These are phyloP conservation scores for Petrocephalus schoutedeni DNA, from an alignment of 2,797 vertebrate species.

Conservation along the genomic window DNA sequence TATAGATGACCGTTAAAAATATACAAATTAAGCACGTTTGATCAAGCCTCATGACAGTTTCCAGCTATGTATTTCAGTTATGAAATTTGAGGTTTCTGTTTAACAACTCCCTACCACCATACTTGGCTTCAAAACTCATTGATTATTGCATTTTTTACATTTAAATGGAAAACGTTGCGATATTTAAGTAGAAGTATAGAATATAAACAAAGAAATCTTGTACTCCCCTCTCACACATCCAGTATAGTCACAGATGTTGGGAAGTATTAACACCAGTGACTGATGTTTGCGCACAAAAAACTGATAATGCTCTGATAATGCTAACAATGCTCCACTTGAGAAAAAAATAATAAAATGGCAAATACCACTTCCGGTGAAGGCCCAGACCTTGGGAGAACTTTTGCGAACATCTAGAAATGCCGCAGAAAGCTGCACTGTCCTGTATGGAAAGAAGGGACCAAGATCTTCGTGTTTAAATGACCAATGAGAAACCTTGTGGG, in stretches of 20 bases:
- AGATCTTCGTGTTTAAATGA: background rate
- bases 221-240: background rate
- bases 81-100: background rate
- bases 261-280: background rate
- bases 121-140: background rate
- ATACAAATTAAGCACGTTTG: background rate
- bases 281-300: background rate
- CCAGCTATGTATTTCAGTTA: background rate
- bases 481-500: background rate
- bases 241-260: background rate
- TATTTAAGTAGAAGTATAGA: background rate
- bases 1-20: background rate
- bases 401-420: background rate
- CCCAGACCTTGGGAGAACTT: background rate
- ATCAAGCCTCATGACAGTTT: background rate
- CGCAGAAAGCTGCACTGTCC: background rate
- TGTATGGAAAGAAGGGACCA: background rate
- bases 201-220: background rate
- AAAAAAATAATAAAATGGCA: background rate
- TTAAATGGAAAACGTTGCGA: background rate
- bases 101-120: background rate
- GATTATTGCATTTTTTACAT: background rate
- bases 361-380: background rate
- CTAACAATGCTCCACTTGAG: background rate
- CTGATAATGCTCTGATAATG: background rate